Conservation (phyloP, 2,888 invertebrate species). For the Tubiluchus corallicola region DNA sequence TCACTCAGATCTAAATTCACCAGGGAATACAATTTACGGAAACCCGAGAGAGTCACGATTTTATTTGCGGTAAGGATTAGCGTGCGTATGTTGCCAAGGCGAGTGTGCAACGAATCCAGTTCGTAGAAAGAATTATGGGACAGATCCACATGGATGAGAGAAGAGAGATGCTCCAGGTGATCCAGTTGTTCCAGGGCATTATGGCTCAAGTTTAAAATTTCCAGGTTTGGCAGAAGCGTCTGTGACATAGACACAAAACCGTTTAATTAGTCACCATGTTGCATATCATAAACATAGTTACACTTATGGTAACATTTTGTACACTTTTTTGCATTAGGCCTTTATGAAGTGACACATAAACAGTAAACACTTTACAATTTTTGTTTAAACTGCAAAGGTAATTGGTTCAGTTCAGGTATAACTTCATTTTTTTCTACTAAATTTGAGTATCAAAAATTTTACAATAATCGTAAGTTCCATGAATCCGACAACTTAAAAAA, state of each 20-base stretch:
- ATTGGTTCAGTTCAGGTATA: no score
- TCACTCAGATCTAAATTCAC: constrained; percentile 66
- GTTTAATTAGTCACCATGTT: neutral
- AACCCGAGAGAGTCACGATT: constrained; percentile 33
- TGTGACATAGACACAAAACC: constrained; percentile 14
- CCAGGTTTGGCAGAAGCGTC: constrained; percentile 34
- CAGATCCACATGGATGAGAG: constrained; percentile 52
- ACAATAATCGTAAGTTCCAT: no score
- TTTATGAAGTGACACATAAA: no score
- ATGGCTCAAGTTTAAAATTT: constrained; percentile 39
- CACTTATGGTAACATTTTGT: no score
- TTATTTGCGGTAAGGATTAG: constrained; percentile 69
- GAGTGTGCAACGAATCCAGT: constrained; percentile 48
- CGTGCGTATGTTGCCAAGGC: constrained; percentile 67
- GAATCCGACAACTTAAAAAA: no score
- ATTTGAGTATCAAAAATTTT: no score
- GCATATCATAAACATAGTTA: constrained; percentile 2
- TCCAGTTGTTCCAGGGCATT: constrained; percentile 53
- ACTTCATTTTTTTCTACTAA: no score
- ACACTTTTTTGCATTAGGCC: no score
- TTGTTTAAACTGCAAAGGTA: no score
- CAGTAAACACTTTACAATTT: no score
- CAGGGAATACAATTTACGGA: constrained; percentile 60
- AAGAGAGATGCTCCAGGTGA: constrained; percentile 56
- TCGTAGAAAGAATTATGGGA: constrained; percentile 54